These are phyloP conservation scores for Drosophila insularis DNA, from an alignment of 1,140 invertebrate genomes.

Conservation along the genomic window DNA sequence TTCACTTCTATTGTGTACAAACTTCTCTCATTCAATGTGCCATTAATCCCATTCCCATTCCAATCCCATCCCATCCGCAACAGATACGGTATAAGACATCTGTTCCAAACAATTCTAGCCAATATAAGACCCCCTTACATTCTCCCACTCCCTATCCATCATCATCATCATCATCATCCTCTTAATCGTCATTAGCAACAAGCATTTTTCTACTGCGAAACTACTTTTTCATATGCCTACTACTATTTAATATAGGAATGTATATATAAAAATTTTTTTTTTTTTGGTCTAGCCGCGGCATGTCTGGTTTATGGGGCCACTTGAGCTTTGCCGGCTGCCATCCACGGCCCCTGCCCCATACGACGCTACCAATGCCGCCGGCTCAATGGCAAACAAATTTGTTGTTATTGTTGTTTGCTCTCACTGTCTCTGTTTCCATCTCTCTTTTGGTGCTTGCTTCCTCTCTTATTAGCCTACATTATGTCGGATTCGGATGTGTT, in stretches of 20 bases:
- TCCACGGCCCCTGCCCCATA: not conserved
- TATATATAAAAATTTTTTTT: conserved; percentile 8
- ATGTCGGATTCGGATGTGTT: conserved; percentile 53
- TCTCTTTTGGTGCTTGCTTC: conserved; percentile 6
- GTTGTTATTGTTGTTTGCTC: conserved; percentile 8
- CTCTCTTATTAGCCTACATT: conserved; percentile 60
- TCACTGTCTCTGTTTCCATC: conserved; percentile 3
- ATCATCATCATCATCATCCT: not conserved
- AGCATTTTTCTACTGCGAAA: conserved; percentile 46
- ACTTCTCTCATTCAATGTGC: conserved; percentile 34
- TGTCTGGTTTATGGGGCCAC: conserved; percentile 56
- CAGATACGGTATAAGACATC: conserved; percentile 58
- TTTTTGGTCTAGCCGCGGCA: conserved; percentile 50
- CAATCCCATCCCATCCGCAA: conserved; percentile 21
- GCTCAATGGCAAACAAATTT: conserved; percentile 27
- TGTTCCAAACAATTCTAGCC: conserved; percentile 23
- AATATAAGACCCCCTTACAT: not conserved
- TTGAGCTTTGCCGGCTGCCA: conserved; percentile 63
- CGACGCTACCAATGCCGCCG: conserved; percentile 8
- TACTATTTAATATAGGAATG: conserved; percentile 42
- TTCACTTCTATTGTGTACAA: not conserved
- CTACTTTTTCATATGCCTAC: conserved; percentile 56
- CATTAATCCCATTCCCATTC: conserved; percentile 33
- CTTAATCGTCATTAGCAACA: conserved; percentile 3
- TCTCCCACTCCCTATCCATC: not conserved